Conservation (phyloP, 1,140 invertebrate genomes). For the Heliconius congener region DNA sequence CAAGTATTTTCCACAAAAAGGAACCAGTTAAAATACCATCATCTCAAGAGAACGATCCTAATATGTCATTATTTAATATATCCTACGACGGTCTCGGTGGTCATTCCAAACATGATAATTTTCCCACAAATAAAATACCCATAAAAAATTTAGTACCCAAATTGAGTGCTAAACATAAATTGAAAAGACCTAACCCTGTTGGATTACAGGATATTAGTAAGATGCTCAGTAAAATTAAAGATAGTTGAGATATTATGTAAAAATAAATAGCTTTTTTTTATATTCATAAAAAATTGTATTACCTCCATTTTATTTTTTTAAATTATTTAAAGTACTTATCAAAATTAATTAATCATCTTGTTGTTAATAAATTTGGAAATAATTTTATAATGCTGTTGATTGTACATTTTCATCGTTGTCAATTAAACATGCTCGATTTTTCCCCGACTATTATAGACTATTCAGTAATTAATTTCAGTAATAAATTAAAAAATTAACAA, state of each 20-base stretch:
- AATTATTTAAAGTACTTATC: no score
- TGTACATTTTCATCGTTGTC: no score
- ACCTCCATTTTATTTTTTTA: no score
- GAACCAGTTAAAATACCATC: slow-evolving; percentile 44
- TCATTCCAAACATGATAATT: slow-evolving; percentile 66
- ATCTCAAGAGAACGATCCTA: slow-evolving; percentile 40
- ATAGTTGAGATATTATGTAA: not conserved
- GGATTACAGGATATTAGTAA: slow-evolving; percentile 42
- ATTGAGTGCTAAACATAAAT: slow-evolving; percentile 56
- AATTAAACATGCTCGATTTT: no score
- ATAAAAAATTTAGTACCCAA: slow-evolving; percentile 53
- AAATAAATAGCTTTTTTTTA: not conserved
- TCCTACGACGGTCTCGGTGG: slow-evolving; percentile 72
- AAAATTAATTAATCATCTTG: no score
- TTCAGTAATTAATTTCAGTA: no score
- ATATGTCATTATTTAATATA: slow-evolving; percentile 48
- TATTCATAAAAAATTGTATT: no score
- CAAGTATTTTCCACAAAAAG: slow-evolving; percentile 64
- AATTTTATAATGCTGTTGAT: no score
- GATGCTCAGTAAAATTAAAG: not conserved
- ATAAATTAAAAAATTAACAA: no score
- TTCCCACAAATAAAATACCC: slow-evolving; percentile 53
- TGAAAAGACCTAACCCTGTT: slow-evolving; percentile 51
- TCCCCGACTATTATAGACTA: no score
- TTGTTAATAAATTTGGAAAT: no score